Percentiles rank a stretch among this genome's conserved stretches.
phyloP scores from a whole-genome alignment of 2,113 vertebrate genomes.

The sheep (Ovis aries) region DNA sequence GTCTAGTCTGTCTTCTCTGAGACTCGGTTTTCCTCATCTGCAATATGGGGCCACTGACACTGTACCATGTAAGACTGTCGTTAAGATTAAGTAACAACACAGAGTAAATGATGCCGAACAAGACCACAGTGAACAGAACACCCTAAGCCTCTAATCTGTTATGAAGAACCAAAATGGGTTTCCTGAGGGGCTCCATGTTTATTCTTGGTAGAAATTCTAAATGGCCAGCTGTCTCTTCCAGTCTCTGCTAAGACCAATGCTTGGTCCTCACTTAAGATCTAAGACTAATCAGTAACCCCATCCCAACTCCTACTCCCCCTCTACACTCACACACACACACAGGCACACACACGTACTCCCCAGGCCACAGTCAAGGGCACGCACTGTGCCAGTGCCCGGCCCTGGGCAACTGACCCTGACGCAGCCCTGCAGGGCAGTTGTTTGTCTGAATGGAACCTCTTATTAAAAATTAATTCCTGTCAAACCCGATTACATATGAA shows the following conservation, averaged over 20 bases:
- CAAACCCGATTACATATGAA: conserved; percentile 55
- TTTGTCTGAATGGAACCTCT: conserved; percentile 63
- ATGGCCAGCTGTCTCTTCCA: not conserved
- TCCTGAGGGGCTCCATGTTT: not conserved
- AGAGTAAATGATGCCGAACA: not conserved
- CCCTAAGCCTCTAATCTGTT: not conserved
- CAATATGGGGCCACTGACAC: not conserved
- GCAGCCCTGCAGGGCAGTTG: conserved; percentile 40
- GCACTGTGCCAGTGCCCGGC: not conserved
- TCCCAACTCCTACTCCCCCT: not conserved
- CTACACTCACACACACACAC: not conserved
- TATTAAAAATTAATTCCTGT: conserved; percentile 72
- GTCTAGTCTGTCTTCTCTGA: not conserved
- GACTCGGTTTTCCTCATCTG: not conserved
- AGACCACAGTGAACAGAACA: not conserved
- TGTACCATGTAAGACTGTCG: not conserved
- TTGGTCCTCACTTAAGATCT: not conserved
- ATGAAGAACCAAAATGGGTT: not conserved
- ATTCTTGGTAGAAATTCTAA: not conserved
- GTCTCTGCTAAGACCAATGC: not conserved
- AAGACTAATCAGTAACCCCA: not conserved
- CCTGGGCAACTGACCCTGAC: conserved; percentile 1
- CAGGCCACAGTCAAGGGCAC: not conserved
- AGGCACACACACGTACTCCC: not conserved
- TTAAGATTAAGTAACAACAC: not conserved